Base-by-base conservation (phyloP, 2,113 vertebrate genomes). In the Otis tarda region DNA sequence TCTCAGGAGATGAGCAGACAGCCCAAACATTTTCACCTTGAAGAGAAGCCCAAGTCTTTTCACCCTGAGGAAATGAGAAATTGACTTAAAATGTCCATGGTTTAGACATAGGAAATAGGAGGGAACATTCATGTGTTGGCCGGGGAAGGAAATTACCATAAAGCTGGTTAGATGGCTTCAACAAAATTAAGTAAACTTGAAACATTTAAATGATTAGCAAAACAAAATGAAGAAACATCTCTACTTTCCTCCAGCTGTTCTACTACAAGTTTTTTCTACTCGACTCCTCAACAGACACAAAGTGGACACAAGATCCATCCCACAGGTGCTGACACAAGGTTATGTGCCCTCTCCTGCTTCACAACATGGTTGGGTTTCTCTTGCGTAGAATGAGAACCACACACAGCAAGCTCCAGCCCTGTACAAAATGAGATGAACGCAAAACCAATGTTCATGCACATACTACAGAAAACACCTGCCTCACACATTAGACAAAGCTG, bases 361-460 rank as follows among this genome's bases (percentile, higher is more conserved):
- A 11, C 18, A 59, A 4, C 23, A n/a, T 59, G n/a, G 2, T 4
- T 39, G 33, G 31, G 10, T 31, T 83, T 52, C 15, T 64, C 69
- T 69, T 12, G 13, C 22, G 9, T 2, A n/a, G 53, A 56, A 50
- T 0, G 1, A 31, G 35, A 16, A 17, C 15, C 7, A 12, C 0
- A 0, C 47, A 37, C 33, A 53, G 28, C 21, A 75, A 70, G 41
- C 17, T 79, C 41, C 47, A 33, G 14, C 53, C 27, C 6, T 35
- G 35, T 43, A 55, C 55, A 55, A 52, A 6, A 37, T 47, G 6
- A 41, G 28, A 45, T 0, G 11, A 60, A 39, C 10, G 14, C 56
- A 86, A 55, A 91, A 43, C 11, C 27, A 43, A 9, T 4, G 31
- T 30, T 33, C 60, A 28, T 3, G 5, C 33, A 45, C 7, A 8